A percentile compares a stretch with the other conserved stretches of the same genome.
phyloP scores from a whole-genome alignment of 2,113 vertebrate species.

The Rhabdornis inornatus region DNA sequence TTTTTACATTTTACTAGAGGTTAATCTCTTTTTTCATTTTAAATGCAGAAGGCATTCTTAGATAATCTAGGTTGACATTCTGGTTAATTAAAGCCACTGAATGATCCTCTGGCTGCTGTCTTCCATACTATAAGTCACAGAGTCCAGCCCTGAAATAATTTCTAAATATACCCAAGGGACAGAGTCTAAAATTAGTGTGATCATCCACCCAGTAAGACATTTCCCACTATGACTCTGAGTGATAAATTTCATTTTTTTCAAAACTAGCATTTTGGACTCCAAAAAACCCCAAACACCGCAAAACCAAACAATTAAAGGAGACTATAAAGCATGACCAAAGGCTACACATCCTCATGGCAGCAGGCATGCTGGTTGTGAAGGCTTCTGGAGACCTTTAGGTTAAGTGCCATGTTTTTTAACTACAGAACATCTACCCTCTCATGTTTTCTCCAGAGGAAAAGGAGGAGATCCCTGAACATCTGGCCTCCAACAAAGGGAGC shows the following conservation, averaged over 20 bases:
- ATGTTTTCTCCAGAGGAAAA: background rate
- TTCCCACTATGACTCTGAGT: background rate
- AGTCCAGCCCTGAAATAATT: background rate
- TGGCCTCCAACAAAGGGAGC: background rate
- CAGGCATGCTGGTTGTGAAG: background rate
- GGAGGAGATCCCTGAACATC: background rate
- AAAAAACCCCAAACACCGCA: rapidly evolving
- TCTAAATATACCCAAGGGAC: background rate
- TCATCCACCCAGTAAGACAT: background rate
- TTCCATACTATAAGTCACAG: background rate
- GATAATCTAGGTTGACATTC: background rate
- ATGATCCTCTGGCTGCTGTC: background rate
- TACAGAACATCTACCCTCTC: background rate
- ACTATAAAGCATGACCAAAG: background rate
- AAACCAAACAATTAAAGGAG: background rate
- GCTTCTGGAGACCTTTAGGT: background rate
- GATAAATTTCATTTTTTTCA: background rate
- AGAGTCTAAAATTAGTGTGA: background rate
- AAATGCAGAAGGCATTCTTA: background rate
- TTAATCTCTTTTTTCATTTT: background rate
- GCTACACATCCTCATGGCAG: background rate
- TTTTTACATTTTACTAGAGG: background rate
- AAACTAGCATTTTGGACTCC: background rate
- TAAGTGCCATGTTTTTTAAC: background rate
- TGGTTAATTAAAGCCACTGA: background rate